Evolutionary conservation across 92 coral and sea anemone species (phyloP).

Genomic region (Porites evermanni): DNA sequence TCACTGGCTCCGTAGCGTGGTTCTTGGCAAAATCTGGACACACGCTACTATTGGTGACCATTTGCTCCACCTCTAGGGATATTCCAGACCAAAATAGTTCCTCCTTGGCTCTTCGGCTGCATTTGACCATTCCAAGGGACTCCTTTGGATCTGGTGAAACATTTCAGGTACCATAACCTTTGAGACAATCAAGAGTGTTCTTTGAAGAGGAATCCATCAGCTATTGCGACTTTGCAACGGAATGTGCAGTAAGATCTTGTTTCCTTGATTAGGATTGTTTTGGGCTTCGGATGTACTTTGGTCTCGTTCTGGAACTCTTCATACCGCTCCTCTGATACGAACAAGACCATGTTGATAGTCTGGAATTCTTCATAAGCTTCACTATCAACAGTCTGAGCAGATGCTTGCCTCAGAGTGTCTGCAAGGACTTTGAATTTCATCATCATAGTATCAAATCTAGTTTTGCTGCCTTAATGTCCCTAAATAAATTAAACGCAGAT

Average conservation of each 20-base stretch:
- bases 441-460: too few relatives aligned
- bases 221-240: conserved; percentile 21
- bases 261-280: neutral
- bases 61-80: conserved; percentile 16
- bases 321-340: too few relatives aligned
- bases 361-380: conserved; percentile 12
- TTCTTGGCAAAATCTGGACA: conserved; percentile 25
- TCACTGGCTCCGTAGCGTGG: conserved; percentile 17
- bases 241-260: conserved; percentile 28
- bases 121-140: conserved; percentile 30
- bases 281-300: neutral
- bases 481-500: too few relatives aligned
- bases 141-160: conserved; percentile 30
- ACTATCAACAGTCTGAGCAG: neutral
- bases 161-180: conserved; percentile 22
- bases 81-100: conserved; percentile 28
- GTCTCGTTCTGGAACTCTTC: too few relatives aligned
- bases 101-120: conserved; percentile 36
- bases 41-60: conserved; percentile 17
- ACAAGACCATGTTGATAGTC: too few relatives aligned
- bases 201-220: conserved; percentile 33
- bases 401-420: too few relatives aligned
- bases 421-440: conserved; percentile 8
- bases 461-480: too few relatives aligned
- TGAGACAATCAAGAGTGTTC: conserved; percentile 10